phyloP scores from a whole-genome alignment of 2,113 vertebrate genomes.

The Mesocricetus auratus region DNA sequence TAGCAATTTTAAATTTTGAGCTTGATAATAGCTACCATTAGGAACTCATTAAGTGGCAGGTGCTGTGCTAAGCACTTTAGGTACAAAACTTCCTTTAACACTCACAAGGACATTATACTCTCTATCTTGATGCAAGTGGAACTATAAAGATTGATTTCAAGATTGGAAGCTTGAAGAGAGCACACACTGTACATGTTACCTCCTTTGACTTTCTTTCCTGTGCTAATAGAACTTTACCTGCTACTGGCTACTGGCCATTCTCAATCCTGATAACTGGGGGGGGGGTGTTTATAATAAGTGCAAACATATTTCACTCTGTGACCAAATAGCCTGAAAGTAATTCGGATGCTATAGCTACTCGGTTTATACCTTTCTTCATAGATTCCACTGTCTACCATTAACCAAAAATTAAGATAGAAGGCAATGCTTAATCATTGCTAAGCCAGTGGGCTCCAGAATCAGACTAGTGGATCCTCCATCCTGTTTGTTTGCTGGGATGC shows the following conservation, averaged over 20 bases:
- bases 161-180: accelerated
- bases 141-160: background rate
- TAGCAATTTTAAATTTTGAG: background rate
- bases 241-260: background rate
- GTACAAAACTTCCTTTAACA: background rate
- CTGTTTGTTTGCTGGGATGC: background rate
- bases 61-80: background rate
- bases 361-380: background rate
- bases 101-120: background rate
- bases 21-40: background rate
- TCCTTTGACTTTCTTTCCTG: background rate
- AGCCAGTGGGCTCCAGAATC: background rate
- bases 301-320: background rate
- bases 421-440: background rate
- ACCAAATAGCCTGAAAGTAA: background rate
- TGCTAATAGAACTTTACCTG: background rate
- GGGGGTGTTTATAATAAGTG: background rate
- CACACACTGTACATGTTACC: background rate
- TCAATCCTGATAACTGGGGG: background rate
- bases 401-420: background rate
- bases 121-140: background rate
- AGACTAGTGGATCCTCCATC: background rate
- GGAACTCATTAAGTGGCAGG: background rate
- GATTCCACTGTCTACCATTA: background rate
- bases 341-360: background rate